Evolutionary conservation across 2,888 invertebrate genomes (phyloP), one percentile per base, ranked within the genome.

Genomic region (Drosophila mercatorum): DNA sequence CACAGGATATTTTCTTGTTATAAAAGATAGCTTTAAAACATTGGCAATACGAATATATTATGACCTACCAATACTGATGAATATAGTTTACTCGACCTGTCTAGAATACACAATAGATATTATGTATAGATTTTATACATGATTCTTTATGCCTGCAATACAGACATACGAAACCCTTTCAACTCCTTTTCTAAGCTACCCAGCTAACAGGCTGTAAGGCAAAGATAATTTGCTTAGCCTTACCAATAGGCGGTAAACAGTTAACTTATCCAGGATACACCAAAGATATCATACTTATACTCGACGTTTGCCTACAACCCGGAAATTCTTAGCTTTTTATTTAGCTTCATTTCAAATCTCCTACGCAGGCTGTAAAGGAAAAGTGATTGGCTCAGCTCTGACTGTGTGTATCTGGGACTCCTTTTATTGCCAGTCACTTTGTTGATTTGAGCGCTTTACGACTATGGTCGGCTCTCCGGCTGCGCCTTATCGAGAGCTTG

Each of bases 361-460:
- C 34, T 34, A 34, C 34, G 7, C 28, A 11, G 34, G 34, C 51
- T 49, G 2, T 5, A 14, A 49, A 31, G 8, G 58, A 51, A 17
- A 34, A n/a, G 58, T 14, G 11, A 31, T 6, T 40, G 17, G 28
- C 31, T 40, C 49, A 59, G 5, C 58, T 59, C 41, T 59, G 46
- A 22, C 26, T 22, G 36, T 40, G 14, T 61, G 69, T 44, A 59
- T 59, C 60, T 61, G 72, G 43, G 47, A 77, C 63, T 77, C 75
- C 73, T 69, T 80, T 80, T 80, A 80, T 74, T 72, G 80, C 75
- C 74, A 74, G 66, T 64, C 68, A 68, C 67, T 62, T 56, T 47
- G 67, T 65, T 61, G 51, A 65, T 38, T 41, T 68, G 75, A 76
- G 72, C 56, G 55, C 61, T 75, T 74, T 75, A 75, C 71, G 70